Conservation (phyloP, 2,113 vertebrate species). For the Egretta garzetta region DNA sequence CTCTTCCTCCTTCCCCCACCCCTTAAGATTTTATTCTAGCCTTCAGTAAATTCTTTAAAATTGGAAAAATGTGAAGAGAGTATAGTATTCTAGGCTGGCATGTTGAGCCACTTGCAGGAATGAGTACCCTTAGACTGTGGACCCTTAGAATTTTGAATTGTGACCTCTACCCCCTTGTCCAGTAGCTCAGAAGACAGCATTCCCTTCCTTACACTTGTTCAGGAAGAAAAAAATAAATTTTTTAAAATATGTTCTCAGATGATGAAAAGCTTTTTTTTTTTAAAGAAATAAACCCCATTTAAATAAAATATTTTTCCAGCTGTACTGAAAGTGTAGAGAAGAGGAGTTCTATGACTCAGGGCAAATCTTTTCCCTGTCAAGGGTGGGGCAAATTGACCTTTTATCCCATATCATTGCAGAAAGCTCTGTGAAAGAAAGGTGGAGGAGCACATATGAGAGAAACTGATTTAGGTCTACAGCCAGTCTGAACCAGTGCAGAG, state of each 20-base stretch:
- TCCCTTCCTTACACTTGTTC: not conserved
- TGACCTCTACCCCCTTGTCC: not conserved
- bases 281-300: not conserved
- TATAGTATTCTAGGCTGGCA: not conserved
- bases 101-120: not conserved
- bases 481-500: not conserved
- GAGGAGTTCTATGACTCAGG: no score
- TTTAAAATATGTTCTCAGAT: not conserved
- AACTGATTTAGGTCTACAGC: not conserved
- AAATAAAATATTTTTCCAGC: not conserved
- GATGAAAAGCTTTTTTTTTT: not conserved
- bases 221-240: not conserved
- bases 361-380: not conserved
- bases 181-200: not conserved
- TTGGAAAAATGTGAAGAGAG: not conserved
- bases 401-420: not conserved
- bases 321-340: not conserved
- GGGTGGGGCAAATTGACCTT: not conserved
- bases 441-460: not conserved
- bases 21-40: not conserved
- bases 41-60: not conserved
- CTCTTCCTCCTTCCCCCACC: no score
- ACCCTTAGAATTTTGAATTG: not conserved
- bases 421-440: not conserved
- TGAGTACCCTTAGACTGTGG: not conserved